These are phyloP conservation scores for Theristicus caerulescens DNA, from an alignment of 2,113 vertebrate species.

Conservation along the genomic window DNA sequence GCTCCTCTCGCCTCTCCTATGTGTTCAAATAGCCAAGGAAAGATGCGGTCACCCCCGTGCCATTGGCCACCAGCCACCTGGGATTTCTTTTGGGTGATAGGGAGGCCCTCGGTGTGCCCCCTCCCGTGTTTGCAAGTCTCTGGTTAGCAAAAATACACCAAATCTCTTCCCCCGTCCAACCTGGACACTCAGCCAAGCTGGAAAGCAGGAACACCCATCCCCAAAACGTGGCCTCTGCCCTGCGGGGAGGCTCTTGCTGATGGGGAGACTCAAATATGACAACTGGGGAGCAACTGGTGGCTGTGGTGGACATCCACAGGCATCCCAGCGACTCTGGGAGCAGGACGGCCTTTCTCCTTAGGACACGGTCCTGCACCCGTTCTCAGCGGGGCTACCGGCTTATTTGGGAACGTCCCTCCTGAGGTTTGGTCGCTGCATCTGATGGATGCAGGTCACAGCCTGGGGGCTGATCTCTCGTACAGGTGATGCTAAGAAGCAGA, in stretches of 20 bases:
- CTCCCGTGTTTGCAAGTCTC: neutral
- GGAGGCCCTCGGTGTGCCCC: neutral
- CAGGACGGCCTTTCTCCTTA: neutral
- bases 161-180: neutral
- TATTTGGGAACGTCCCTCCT: neutral
- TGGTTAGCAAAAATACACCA: neutral
- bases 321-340: neutral
- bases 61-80: neutral
- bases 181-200: neutral
- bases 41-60: neutral
- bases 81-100: neutral
- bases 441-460: neutral
- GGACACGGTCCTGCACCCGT: fast-evolving
- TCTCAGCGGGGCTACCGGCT: neutral
- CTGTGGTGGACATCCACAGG: neutral
- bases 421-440: neutral
- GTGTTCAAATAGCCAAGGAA: neutral
- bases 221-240: neutral
- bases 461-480: neutral
- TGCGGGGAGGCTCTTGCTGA: neutral
- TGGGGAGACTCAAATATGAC: neutral
- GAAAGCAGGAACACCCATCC: neutral
- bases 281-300: neutral
- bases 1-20: neutral
- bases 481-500: neutral